Percentiles rank a stretch among this genome's conserved stretches.
Evolutionary conservation across 2,113 vertebrate genomes (phyloP).

Genomic region (Xenus cinereus): DNA sequence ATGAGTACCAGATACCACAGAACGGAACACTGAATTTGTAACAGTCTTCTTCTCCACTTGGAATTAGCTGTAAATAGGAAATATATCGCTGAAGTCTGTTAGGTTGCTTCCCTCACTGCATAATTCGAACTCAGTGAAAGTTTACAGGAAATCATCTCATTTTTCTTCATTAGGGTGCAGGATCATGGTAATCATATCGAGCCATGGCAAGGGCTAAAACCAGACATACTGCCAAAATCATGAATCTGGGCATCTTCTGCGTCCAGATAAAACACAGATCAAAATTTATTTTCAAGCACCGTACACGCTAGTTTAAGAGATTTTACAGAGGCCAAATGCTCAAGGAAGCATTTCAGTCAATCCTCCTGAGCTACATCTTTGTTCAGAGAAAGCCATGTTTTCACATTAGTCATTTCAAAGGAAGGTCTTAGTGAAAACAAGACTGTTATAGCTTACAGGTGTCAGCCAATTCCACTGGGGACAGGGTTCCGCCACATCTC

Average conservation of each 20-base stretch:
- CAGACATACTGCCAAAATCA: background rate
- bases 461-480: background rate
- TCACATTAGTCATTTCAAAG: background rate
- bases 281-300: background rate
- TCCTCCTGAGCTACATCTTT: background rate
- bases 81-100: rapidly evolving
- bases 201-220: background rate
- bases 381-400: background rate
- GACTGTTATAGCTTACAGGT: too few species aligned
- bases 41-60: background rate
- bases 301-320: background rate
- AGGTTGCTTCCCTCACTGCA: background rate
- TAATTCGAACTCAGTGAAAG: too few species aligned
- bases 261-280: background rate
- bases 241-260: background rate
- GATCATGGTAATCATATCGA: background rate
- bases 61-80: background rate
- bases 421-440: background rate
- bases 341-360: background rate
- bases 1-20: background rate
- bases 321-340: background rate
- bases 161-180: background rate
- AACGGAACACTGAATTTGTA: background rate
- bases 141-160: background rate
- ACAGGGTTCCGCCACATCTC: background rate